Conservation (phyloP, 2,113 vertebrate species). For the Grammomys dolichurus region DNA sequence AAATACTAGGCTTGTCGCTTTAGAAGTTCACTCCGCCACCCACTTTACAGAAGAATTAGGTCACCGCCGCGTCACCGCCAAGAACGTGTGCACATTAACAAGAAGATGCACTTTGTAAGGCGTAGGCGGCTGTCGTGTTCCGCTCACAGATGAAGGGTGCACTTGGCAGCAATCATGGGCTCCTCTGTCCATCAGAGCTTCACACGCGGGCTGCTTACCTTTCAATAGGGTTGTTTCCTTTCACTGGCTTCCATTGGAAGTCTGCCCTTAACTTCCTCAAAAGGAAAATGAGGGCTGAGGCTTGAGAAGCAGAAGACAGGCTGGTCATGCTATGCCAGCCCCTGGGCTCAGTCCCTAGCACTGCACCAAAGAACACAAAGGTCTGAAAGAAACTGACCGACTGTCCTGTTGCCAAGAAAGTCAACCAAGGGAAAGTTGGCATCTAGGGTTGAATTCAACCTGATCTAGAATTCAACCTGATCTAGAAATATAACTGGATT, state of each 20-base stretch:
- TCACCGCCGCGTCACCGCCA: not conserved
- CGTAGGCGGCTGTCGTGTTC: constrained; percentile 28
- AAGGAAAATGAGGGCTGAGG: not conserved
- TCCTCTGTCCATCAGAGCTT: not conserved
- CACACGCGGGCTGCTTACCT: not conserved
- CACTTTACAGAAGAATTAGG: constrained; percentile 12
- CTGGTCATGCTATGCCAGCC: not conserved
- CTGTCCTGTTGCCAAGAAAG: not conserved
- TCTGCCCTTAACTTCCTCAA: not conserved
- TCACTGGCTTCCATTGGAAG: not conserved
- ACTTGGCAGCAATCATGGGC: not conserved
- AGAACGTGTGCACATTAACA: not conserved
- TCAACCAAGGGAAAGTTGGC: not conserved
- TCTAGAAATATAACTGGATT: not conserved
- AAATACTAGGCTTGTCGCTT: not conserved
- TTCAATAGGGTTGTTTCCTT: not conserved
- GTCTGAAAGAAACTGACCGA: not conserved
- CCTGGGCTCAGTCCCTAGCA: not conserved
- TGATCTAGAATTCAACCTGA: not conserved
- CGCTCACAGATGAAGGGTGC: constrained; percentile 22
- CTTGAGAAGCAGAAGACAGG: not conserved
- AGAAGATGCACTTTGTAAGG: constrained; percentile 47
- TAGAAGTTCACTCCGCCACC: constrained; percentile 8
- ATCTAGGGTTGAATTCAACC: not conserved
- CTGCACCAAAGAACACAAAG: not conserved